A percentile compares a stretch with the other conserved stretches of the same genome.
Evolutionary conservation across 2,797 vertebrate species (phyloP).

Genomic region (Acestrorhynchus altus): DNA sequence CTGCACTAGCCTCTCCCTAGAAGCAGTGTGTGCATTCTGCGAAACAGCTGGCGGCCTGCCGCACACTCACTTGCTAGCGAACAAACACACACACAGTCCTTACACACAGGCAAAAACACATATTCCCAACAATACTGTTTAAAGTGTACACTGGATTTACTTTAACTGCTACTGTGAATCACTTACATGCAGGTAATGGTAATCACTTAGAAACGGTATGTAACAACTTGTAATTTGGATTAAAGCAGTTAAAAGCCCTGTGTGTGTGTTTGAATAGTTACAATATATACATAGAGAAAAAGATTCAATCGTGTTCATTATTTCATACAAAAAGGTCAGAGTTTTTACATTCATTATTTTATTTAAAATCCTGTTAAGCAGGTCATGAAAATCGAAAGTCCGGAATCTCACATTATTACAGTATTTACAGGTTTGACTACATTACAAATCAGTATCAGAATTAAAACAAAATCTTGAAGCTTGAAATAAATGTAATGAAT

Average conservation of each 20-base stretch:
- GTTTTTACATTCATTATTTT: too few relatives aligned
- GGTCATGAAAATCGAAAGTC: too few relatives aligned
- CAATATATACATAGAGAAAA: too few relatives aligned
- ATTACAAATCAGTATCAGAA: too few relatives aligned
- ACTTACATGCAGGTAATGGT: neutral
- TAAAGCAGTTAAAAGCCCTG: slow-evolving; percentile 9
- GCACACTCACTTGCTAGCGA: slow-evolving; percentile 69
- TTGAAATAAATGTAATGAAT: too few relatives aligned
- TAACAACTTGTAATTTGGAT: slow-evolving; percentile 13
- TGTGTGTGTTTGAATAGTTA: too few relatives aligned
- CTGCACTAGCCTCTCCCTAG: slow-evolving; percentile 74
- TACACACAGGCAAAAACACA: slow-evolving; percentile 66
- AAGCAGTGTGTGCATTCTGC: slow-evolving; percentile 79
- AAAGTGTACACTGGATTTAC: slow-evolving; percentile 33
- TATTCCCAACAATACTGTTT: slow-evolving; percentile 57
- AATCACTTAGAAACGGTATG: neutral
- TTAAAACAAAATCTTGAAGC: too few relatives aligned
- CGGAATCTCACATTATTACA: too few relatives aligned
- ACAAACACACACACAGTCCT: slow-evolving; percentile 72
- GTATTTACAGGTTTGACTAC: too few relatives aligned
- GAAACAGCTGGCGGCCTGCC: slow-evolving; percentile 81
- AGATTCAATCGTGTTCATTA: too few relatives aligned
- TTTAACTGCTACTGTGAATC: slow-evolving; percentile 13
- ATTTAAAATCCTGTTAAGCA: too few relatives aligned
- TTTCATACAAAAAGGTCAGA: too few relatives aligned